phyloP scores from a whole-genome alignment of 2,888 invertebrate genomes.

The Caradrina clavipalpis region DNA sequence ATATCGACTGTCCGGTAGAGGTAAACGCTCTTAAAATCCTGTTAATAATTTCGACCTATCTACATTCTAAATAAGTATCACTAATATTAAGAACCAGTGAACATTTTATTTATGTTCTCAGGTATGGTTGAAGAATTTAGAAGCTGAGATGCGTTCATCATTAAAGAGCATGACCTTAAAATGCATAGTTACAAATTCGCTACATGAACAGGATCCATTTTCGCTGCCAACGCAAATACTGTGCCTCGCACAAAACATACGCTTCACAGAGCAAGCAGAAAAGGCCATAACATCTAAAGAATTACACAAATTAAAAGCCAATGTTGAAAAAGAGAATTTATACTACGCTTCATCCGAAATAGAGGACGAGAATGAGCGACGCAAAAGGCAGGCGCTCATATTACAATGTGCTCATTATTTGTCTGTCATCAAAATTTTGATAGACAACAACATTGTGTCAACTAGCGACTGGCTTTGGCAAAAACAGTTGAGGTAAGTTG shows the following conservation, averaged over 20 bases:
- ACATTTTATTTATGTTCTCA: conserved; percentile 66
- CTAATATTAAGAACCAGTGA: not conserved
- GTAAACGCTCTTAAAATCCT: conserved; percentile 77
- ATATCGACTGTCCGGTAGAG: conserved; percentile 95
- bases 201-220: conserved; percentile 87
- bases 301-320: conserved; percentile 89
- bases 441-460: conserved; percentile 92
- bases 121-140: conserved; percentile 95
- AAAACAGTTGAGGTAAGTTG: conserved; percentile 95
- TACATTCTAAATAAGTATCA: no score
- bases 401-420: conserved; percentile 98
- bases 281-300: conserved; percentile 93
- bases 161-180: conserved; percentile 93
- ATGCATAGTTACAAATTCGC: conserved; percentile 86
- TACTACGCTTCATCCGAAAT: conserved; percentile 89
- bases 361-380: conserved; percentile 92
- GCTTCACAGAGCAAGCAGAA: conserved; percentile 96
- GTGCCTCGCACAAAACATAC: conserved; percentile 95
- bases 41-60: not conserved
- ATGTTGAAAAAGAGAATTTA: conserved; percentile 88
- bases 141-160: conserved; percentile 94
- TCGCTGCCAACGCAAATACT: conserved; percentile 94
- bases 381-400: conserved; percentile 97
- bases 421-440: conserved; percentile 94
- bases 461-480: conserved; percentile 98